A percentile compares a stretch with the other conserved stretches of the same genome.
These are phyloP conservation scores for Calephelis virginiensis DNA, from an alignment of 1,140 invertebrate species.

Conservation along the genomic window DNA sequence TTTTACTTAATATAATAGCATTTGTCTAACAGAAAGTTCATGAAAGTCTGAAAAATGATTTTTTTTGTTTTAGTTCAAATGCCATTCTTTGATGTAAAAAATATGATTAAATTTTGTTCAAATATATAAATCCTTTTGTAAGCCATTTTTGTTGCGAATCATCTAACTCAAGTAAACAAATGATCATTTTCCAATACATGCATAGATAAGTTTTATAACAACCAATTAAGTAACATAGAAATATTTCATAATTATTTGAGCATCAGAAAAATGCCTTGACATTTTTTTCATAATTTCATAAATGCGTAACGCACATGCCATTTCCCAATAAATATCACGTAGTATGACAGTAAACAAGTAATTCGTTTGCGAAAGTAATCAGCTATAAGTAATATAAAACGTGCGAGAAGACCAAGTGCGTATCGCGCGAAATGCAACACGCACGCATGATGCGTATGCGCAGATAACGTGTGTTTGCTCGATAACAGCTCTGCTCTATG, in stretches of 20 bases:
- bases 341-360: constrained; percentile 55
- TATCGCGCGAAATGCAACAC: constrained; percentile 67
- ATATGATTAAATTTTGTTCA: too few species aligned
- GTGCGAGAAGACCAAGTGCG: constrained; percentile 48
- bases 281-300: constrained; percentile 51
- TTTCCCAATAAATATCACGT: constrained; percentile 69
- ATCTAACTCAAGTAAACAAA: too few species aligned
- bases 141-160: too few species aligned
- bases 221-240: neutral
- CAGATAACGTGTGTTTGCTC: constrained; percentile 65
- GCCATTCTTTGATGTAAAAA: too few species aligned
- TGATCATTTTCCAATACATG: too few species aligned
- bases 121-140: too few species aligned
- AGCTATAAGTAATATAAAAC: constrained; percentile 48
- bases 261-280: constrained; percentile 17
- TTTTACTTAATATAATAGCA: too few species aligned
- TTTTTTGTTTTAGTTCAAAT: too few species aligned
- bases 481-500: constrained; percentile 56
- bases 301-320: constrained; percentile 64
- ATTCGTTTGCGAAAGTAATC: constrained; percentile 69
- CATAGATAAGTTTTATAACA: neutral
- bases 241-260: neutral
- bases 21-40: too few species aligned
- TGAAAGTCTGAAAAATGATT: too few species aligned
- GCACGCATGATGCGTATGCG: constrained; percentile 65